Evolutionary conservation across 2,797 vertebrate genomes (phyloP).

Genomic region (Scyliorhinus canicula): DNA sequence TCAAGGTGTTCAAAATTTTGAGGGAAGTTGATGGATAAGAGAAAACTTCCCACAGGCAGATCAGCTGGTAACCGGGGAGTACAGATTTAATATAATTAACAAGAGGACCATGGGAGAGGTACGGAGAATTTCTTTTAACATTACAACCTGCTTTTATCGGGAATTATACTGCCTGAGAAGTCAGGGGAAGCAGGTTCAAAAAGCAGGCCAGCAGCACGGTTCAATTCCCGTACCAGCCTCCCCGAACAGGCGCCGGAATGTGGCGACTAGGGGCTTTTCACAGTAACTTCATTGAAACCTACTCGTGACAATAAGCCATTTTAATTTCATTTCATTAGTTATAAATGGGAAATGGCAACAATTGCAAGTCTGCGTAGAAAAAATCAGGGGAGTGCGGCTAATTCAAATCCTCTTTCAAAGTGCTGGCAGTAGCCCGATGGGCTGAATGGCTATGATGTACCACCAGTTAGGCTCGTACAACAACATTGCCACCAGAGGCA

Average conservation of each 20-base stretch:
- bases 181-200: not conserved
- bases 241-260: too few relatives aligned
- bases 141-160: not conserved
- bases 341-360: not conserved
- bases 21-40: not conserved
- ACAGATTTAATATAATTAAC: not conserved
- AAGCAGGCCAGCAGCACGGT: too few relatives aligned
- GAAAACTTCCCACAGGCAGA: not conserved
- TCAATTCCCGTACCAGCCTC: too few relatives aligned
- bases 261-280: too few relatives aligned
- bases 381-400: not conserved
- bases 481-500: not conserved
- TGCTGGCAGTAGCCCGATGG: not conserved
- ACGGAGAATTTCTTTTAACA: not conserved
- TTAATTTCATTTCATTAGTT: not conserved
- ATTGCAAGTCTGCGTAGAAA: not conserved
- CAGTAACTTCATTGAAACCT: too few relatives aligned
- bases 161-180: not conserved
- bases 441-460: not conserved
- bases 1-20: not conserved
- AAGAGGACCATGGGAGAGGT: not conserved
- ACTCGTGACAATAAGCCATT: too few relatives aligned
- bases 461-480: not conserved
- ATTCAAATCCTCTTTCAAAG: not conserved
- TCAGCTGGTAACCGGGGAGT: not conserved